Evolutionary conservation across 2,888 invertebrate genomes (phyloP).

Genomic region (Blera fallax): DNA sequence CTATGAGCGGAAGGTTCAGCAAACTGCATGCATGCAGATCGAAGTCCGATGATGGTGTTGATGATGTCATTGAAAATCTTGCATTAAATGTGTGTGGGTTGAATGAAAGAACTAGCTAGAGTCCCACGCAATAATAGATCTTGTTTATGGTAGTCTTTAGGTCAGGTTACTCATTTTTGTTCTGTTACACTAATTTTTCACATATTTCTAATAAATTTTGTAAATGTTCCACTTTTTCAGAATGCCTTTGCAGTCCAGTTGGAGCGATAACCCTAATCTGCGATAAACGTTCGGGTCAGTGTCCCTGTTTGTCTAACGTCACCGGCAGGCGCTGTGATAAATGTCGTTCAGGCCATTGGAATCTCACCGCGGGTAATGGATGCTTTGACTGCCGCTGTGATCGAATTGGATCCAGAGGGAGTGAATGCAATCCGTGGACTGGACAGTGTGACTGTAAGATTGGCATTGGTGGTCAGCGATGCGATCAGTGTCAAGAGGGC

Average conservation of each 20-base stretch:
- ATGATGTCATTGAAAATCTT: slow-evolving; percentile 67
- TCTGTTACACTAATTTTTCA: not conserved
- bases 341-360: slow-evolving; percentile 91
- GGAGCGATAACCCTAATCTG: slow-evolving; percentile 88
- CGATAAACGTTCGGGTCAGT: slow-evolving; percentile 90
- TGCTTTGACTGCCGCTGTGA: slow-evolving; percentile 94
- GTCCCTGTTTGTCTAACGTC: slow-evolving; percentile 88
- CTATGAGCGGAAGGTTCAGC: slow-evolving; percentile 1
- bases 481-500: slow-evolving; percentile 88
- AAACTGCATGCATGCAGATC: slow-evolving; percentile 28
- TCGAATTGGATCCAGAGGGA: slow-evolving; percentile 85
- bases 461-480: slow-evolving; percentile 88
- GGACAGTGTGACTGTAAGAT: slow-evolving; percentile 91
- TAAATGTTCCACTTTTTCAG: slow-evolving; percentile 84
- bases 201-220: not conserved
- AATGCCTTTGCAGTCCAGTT: slow-evolving; percentile 90
- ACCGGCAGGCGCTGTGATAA: slow-evolving; percentile 88
- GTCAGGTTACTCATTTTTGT: slow-evolving; percentile 43
- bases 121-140: slow-evolving; percentile 28
- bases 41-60: slow-evolving; percentile 33
- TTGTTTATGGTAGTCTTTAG: slow-evolving; percentile 57
- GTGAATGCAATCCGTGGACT: slow-evolving; percentile 87
- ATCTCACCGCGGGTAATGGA: slow-evolving; percentile 86
- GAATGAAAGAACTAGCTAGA: slow-evolving; percentile 1
- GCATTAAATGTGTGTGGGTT: slow-evolving; percentile 19